These are phyloP conservation scores for Petrocephalus microphthalmus DNA, from an alignment of 2,113 vertebrate species.

Conservation along the genomic window DNA sequence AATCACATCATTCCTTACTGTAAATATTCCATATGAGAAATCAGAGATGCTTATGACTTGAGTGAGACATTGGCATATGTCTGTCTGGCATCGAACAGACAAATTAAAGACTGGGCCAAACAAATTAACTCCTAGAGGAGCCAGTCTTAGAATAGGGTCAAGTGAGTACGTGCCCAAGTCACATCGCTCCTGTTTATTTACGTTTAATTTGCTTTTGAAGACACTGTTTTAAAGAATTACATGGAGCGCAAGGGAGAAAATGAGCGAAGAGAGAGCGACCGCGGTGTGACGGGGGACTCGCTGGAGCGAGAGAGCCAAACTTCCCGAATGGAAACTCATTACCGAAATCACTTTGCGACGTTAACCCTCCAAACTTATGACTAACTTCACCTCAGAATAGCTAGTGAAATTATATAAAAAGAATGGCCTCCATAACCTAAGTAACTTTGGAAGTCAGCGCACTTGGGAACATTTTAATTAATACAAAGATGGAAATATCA, in stretches of 20 bases:
- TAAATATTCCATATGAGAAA: background rate
- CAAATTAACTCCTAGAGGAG: background rate
- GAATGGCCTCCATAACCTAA: background rate
- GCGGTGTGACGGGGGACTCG: background rate
- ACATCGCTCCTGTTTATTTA: background rate
- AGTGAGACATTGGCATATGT: background rate
- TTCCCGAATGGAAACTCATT: slow-evolving; percentile 14
- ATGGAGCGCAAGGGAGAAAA: background rate
- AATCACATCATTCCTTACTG: background rate
- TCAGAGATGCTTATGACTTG: background rate
- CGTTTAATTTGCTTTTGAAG: background rate
- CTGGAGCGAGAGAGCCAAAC: background rate
- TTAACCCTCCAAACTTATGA: background rate
- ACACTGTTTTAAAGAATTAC: slow-evolving; percentile 23
- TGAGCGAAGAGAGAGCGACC: background rate
- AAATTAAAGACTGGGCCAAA: background rate
- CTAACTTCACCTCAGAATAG: background rate
- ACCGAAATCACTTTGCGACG: slow-evolving; percentile 17
- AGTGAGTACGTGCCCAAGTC: background rate
- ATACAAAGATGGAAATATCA: background rate
- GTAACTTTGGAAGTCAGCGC: background rate
- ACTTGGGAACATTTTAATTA: background rate
- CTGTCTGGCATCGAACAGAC: background rate
- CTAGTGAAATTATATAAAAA: background rate
- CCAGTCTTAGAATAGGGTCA: background rate